Base-by-base conservation (phyloP, 2,113 vertebrate species). In the Periophthalmus modestus region DNA sequence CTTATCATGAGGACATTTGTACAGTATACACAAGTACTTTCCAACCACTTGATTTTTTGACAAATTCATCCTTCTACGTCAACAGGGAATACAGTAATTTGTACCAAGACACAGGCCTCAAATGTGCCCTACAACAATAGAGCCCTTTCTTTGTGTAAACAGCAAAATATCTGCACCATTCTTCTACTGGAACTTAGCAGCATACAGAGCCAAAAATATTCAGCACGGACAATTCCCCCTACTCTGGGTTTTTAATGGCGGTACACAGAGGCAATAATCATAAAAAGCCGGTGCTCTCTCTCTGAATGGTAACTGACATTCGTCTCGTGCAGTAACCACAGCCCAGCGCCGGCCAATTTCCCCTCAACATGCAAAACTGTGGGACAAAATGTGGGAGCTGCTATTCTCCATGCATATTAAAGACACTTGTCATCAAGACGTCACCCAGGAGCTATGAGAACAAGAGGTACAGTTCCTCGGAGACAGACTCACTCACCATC, bases 361-460 rank as follows among this genome's bases (percentile, higher is more conserved):
- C 78, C 82, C 83, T 89, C 89, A 87, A 92, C 91, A 92, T 89
- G 90, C 88, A 91, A 93, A 93, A 91, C 89, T 86, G 87, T 84
- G 75, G 80, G 88, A 91, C 91, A 89, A 89, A 92, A 92, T 90
- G 91, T 89, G 81, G 89, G 92, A 92, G 90, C 96, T 96, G 94
- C 95, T 93, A 94, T 94, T 95, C 93, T 93, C 92, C 87, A 92
- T 47, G 46, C 93, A 95, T 95, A 96, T 95, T 96, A 96, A 96
- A 97, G 96, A 97, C 96, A 95, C 96, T 96, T 96, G 95, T 97
- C 97, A 97, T 96, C 95, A 94, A 93, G 95, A 96, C 95, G 95
- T 96, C 95, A 95, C 92, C 89, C 94, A 95, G 94, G 91, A 90
- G 92, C 82, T 79, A 92, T 94, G 88, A 89, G 95, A 94, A 97